Conservation (phyloP, 2,113 vertebrate genomes). For the Myotis yumanensis region DNA sequence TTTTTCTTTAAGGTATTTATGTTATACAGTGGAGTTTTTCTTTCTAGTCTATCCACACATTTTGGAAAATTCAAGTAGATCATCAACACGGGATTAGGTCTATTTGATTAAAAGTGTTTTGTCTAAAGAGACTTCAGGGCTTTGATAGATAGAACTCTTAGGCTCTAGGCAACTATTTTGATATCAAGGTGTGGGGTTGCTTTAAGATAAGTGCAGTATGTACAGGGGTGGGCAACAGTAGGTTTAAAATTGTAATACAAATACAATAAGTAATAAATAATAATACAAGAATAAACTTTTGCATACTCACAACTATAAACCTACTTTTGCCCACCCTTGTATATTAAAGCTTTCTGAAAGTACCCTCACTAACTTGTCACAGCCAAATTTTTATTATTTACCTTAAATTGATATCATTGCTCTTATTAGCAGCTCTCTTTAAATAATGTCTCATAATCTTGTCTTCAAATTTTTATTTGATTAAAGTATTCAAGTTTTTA, state of each 20-base stretch:
- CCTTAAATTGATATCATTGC: neutral
- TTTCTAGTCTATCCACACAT: neutral
- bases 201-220: neutral
- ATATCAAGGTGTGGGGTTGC: neutral
- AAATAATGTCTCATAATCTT: neutral
- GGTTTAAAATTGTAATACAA: neutral
- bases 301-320: too few relatives aligned
- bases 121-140: neutral
- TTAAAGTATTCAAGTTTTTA: slow-evolving; percentile 7
- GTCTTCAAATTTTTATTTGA: neutral
- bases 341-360: neutral
- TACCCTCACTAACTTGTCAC: neutral
- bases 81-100: neutral
- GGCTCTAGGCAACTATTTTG: slow-evolving; percentile 10
- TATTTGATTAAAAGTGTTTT: neutral
- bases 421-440: neutral
- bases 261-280: neutral
- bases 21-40: neutral
- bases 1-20: neutral
- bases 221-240: neutral
- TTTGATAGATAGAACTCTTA: neutral
- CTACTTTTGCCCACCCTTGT: neutral
- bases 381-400: neutral
- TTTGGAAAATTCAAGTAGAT: neutral
- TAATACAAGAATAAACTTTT: neutral